Conservation (phyloP, 2,113 vertebrate species). For the Calonectris borealis region DNA sequence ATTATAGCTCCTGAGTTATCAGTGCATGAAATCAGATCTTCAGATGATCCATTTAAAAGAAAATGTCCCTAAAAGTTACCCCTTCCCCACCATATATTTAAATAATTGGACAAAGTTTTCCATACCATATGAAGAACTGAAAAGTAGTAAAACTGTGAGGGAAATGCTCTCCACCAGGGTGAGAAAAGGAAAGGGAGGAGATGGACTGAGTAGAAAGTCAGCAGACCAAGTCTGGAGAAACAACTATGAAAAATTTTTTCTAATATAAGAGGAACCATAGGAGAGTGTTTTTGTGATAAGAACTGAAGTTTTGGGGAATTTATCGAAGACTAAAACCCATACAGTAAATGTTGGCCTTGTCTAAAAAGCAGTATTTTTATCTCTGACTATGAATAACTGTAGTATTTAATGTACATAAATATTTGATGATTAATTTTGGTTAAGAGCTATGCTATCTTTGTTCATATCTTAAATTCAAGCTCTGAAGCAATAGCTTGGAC, state of each 20-base stretch:
- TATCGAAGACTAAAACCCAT: neutral
- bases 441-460: slow-evolving; percentile 57
- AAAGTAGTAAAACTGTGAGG: neutral
- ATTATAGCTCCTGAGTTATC: neutral
- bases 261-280: neutral
- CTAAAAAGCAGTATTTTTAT: slow-evolving; percentile 52
- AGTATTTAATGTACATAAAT: slow-evolving; percentile 66
- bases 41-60: neutral
- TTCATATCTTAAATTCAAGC: slow-evolving; percentile 45
- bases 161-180: neutral
- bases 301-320: neutral
- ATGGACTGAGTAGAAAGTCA: neutral
- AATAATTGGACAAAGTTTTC: neutral
- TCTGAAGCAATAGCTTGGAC: slow-evolving; percentile 57
- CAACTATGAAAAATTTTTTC: neutral
- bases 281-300: neutral
- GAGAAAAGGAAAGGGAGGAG: neutral
- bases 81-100: neutral
- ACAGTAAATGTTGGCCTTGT: neutral
- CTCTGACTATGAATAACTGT: slow-evolving; percentile 52
- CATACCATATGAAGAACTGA: neutral
- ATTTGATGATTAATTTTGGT: slow-evolving; percentile 69
- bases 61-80: neutral
- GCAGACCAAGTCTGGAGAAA: neutral
- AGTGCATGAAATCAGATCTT: neutral